Evolutionary conservation across 2,113 vertebrate species (phyloP), one percentile per base, ranked within the genome.

Genomic region (Apaloderma vittatum): DNA sequence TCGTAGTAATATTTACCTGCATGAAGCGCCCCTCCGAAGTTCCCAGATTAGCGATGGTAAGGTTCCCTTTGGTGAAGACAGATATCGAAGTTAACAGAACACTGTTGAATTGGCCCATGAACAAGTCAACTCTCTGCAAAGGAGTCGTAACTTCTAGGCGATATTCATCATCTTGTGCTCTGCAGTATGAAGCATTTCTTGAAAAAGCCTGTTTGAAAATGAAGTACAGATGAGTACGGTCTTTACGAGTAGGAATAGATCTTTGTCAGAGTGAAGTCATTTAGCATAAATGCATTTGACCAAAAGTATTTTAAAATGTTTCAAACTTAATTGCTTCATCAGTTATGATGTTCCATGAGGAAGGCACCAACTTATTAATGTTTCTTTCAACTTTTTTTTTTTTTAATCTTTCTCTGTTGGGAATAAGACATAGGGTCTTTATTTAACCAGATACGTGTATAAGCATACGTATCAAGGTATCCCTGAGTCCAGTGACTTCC

Each of bases 101-200:
- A 51, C 97, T 98, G n/a, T 98, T 98, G 97, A 99, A 98, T 62
- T 99, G 98, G 55, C 98, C 98, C 93, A 98, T 98, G 98, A 99
- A 99, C 97, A 99, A 98, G 97, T 99, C 99, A 79, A 99, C 96
- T 9, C 99, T 98, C n/a, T 98, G 98, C 89, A 99, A 96, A 82
- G 99, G 98, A 81, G 98, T 99, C 3, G 99, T 99, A 92, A 99
- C 99, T 97, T 99, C 99, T 17, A 99, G 98, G n/a, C 98, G 98
- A 93, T 99, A 99, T 65, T 99, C 98, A 88, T 99, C 98, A 87
- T 98, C 99, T 40, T 98, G 99, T 5, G 96, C 98, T 96, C 99
- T 99, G 85, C 99, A 99, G 94, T 97, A 98, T 3, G 98, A 98
- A 22, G 98, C 97, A 83, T 99, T 99, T 78, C 99, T 99, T 54